Conservation (phyloP, 2,113 vertebrate genomes). For the Centrocercus urophasianus region DNA sequence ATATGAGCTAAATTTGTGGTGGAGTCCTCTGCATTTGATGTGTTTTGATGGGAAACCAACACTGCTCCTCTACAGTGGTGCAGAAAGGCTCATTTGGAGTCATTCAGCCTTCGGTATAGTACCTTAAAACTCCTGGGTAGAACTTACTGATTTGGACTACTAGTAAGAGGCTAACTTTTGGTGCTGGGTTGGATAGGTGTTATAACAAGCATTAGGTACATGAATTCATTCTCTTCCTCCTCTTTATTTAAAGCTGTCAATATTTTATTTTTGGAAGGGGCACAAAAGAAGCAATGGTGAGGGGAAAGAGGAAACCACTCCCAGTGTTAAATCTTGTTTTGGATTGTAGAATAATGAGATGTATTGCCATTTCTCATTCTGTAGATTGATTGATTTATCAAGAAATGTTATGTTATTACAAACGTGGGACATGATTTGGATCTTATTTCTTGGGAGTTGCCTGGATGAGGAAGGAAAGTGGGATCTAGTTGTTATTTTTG, state of each 20-base stretch:
- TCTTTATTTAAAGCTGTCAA: not conserved
- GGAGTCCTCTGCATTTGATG: not conserved
- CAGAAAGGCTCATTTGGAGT: not conserved
- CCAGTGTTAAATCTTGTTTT: not conserved
- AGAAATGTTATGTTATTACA: constrained; percentile 51
- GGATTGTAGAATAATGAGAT: not conserved
- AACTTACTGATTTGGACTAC: not conserved
- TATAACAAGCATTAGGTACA: not conserved
- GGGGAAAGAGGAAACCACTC: constrained; percentile 1
- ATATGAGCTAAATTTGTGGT: not conserved
- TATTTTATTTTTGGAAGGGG: constrained; percentile 16
- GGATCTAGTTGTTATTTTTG: constrained; percentile 16
- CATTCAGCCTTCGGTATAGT: not conserved
- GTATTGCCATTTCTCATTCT: not conserved
- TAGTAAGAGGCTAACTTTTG: not conserved
- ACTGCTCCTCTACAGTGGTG: not conserved
- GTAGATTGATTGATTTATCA: constrained; percentile 39
- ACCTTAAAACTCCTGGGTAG: not conserved
- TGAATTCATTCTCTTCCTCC: not conserved
- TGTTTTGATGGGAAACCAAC: not conserved
- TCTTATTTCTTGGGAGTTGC: constrained; percentile 47
- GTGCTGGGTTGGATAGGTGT: not conserved
- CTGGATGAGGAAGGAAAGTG: constrained; percentile 47
- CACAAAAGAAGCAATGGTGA: not conserved
- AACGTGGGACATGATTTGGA: constrained; percentile 25